phyloP scores from a whole-genome alignment of 2,888 invertebrate genomes.

The Choreutis nemorana region DNA sequence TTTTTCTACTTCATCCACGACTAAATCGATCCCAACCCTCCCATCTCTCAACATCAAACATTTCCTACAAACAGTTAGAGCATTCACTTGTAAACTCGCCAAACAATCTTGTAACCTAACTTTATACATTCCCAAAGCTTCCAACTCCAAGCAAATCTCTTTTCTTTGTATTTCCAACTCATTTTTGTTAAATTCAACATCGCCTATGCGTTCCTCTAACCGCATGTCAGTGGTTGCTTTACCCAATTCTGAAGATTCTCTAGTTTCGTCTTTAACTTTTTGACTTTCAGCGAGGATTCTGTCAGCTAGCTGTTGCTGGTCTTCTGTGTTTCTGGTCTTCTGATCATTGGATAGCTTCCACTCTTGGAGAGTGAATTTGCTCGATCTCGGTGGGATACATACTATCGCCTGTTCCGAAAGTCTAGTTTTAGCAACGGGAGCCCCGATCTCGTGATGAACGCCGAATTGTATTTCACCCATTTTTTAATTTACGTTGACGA shows the following conservation, averaged over 20 bases:
- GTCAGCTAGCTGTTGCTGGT: constrained; percentile 66
- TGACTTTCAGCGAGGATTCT: not conserved
- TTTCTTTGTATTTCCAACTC: constrained; percentile 72
- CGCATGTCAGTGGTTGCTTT: constrained; percentile 47
- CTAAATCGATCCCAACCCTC: constrained; percentile 72
- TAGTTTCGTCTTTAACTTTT: not conserved
- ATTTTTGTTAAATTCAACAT: constrained; percentile 74
- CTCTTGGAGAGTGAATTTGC: not conserved
- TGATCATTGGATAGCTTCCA: not conserved
- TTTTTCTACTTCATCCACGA: constrained; percentile 74
- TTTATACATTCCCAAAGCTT: not conserved
- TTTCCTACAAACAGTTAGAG: constrained; percentile 66
- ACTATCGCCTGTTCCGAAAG: constrained; percentile 13
- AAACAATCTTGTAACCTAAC: not conserved
- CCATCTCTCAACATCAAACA: constrained; percentile 74
- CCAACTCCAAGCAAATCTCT: not conserved
- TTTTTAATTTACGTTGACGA: too few relatives aligned
- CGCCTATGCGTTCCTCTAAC: constrained; percentile 73
- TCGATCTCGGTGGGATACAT: constrained; percentile 13
- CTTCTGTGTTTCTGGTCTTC: constrained; percentile 29
- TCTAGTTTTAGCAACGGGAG: not conserved
- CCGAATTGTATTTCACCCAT: not conserved
- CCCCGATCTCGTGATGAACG: not conserved
- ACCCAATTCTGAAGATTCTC: not conserved
- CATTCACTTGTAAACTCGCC: constrained; percentile 31